Conservation (phyloP, 2,797 vertebrate species). For the Hydrolagus colliei region DNA sequence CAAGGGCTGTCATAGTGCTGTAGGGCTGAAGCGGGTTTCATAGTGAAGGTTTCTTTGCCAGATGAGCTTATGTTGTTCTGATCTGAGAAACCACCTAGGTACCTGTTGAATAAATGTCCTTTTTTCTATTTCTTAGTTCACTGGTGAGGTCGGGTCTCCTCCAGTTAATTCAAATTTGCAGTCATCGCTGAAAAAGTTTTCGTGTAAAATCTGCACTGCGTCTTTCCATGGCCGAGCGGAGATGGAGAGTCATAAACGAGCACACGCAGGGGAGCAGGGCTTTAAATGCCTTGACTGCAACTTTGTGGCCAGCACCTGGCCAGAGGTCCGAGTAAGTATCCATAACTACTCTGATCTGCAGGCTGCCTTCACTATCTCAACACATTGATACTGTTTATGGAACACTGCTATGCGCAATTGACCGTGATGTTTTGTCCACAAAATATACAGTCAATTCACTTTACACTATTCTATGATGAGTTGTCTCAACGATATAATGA, state of each 20-base stretch:
- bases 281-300: conserved; percentile 93
- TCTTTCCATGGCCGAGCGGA: conserved; percentile 86
- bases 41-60: too few relatives aligned
- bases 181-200: conserved; percentile 78
- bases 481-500: too few relatives aligned
- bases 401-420: too few relatives aligned
- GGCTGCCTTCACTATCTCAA: neutral
- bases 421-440: too few relatives aligned
- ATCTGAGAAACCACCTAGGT: too few relatives aligned
- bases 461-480: too few relatives aligned
- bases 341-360: neutral
- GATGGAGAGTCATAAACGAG: conserved; percentile 98
- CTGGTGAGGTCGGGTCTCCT: neutral
- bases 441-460: too few relatives aligned
- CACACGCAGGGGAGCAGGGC: conserved; percentile 77
- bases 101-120: neutral
- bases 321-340: conserved; percentile 74
- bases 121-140: conserved; percentile 7
- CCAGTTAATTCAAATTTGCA: conserved; percentile 38
- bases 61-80: too few relatives aligned
- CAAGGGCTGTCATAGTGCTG: too few relatives aligned
- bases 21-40: too few relatives aligned
- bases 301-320: conserved; percentile 81
- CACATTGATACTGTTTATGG: neutral
- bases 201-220: conserved; percentile 88